These are phyloP conservation scores for Potorous gilbertii DNA, from an alignment of 2,797 vertebrate genomes.

Conservation along the genomic window DNA sequence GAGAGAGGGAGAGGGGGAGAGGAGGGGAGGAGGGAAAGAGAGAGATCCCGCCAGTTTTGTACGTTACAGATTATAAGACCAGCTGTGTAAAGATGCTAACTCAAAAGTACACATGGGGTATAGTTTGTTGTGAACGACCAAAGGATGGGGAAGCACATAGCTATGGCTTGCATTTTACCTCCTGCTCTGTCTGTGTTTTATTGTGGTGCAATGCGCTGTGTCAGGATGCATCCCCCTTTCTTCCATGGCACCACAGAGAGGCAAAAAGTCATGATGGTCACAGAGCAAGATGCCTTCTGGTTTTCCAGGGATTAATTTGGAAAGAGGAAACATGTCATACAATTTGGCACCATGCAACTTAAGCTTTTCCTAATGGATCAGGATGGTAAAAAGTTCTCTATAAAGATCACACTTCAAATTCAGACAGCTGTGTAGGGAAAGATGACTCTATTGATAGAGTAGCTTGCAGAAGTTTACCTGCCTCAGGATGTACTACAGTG, in stretches of 20 bases:
- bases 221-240: conserved; percentile 32
- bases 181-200: conserved; percentile 39
- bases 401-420: neutral
- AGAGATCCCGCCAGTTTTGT: neutral
- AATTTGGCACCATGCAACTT: conserved; percentile 24
- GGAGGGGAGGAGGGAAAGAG: neutral
- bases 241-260: conserved; percentile 39
- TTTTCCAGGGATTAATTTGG: conserved; percentile 52
- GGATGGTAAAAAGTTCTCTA: conserved; percentile 51
- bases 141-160: conserved; percentile 64
- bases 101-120: neutral
- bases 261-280: conserved; percentile 49
- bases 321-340: neutral
- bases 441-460: neutral
- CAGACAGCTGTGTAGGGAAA: neutral
- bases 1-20: too few relatives aligned
- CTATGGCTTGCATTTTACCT: conserved; percentile 30
- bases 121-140: conserved; percentile 41
- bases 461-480: neutral
- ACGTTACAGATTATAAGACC: neutral
- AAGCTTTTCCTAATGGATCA: conserved; percentile 45
- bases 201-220: conserved; percentile 35
- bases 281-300: neutral
- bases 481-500: neutral
- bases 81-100: neutral